Conservation (phyloP, 2,113 vertebrate species). For the Sula dactylatra region DNA sequence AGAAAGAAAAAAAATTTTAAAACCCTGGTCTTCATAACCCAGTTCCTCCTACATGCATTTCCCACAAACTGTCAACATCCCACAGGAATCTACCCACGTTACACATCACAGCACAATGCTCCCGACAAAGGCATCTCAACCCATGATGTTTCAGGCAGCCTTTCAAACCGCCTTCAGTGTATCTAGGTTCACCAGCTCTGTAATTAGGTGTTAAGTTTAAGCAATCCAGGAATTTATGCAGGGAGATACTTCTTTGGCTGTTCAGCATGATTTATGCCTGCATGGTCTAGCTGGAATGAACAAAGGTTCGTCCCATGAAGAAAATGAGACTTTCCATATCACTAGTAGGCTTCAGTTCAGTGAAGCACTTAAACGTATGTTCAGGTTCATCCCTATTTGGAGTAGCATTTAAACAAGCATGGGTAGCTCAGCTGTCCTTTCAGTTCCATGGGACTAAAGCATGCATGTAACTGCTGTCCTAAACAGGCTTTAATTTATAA, state of each 20-base stretch:
- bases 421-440: neutral
- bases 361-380: neutral
- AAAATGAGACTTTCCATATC: neutral
- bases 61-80: constrained; percentile 73
- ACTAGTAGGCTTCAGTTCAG: neutral
- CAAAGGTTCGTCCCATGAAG: neutral
- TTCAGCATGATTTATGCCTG: constrained; percentile 7
- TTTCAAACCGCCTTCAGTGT: constrained; percentile 56
- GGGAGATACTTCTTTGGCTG: constrained; percentile 1
- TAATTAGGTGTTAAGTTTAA: constrained; percentile 61
- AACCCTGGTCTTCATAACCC: constrained; percentile 63
- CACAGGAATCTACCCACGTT: constrained; percentile 70
- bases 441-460: neutral
- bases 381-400: neutral
- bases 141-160: constrained; percentile 58
- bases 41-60: constrained; percentile 64
- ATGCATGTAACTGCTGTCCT: neutral
- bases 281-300: neutral
- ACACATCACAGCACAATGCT: constrained; percentile 67
- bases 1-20: neutral
- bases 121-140: constrained; percentile 63
- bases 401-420: neutral
- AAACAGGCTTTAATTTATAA: neutral
- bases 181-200: constrained; percentile 60
- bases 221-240: constrained; percentile 16